These are phyloP conservation scores for Leptocoma aspasia DNA, from an alignment of 2,113 vertebrate species.

Conservation along the genomic window DNA sequence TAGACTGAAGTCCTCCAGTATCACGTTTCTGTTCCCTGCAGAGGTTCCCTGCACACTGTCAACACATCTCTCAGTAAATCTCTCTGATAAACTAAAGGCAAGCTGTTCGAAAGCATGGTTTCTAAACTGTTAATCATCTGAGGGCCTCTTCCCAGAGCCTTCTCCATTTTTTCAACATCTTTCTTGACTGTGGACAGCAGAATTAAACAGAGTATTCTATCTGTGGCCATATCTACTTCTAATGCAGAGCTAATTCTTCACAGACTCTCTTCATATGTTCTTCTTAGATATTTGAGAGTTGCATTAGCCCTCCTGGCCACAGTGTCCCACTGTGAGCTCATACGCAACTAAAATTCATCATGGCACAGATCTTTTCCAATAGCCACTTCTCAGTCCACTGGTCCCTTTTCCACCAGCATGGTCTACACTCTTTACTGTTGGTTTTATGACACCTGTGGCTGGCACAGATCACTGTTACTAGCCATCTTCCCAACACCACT, in stretches of 20 bases:
- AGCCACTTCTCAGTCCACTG: not conserved
- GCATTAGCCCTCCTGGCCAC: not conserved
- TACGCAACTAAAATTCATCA: not conserved
- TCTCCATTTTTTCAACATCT: not conserved
- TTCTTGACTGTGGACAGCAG: not conserved
- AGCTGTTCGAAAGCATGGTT: not conserved
- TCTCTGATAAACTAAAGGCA: constrained; percentile 15
- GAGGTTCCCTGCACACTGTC: constrained; percentile 1
- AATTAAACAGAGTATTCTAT: not conserved
- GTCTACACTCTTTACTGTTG: not conserved
- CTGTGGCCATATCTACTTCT: not conserved
- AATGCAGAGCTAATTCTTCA: not conserved
- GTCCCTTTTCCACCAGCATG: not conserved
- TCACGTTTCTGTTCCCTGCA: constrained; percentile 6
- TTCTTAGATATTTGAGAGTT: not conserved
- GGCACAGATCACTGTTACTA: not conserved
- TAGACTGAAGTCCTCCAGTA: not conserved
- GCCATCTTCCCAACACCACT: not conserved
- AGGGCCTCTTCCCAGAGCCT: not conserved
- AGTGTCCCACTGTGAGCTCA: not conserved
- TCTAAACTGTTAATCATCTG: not conserved
- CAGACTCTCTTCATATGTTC: not conserved
- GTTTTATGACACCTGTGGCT: not conserved
- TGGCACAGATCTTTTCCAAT: not conserved
- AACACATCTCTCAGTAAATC: not conserved